Evolutionary conservation across 2,888 invertebrate species (phyloP).

Genomic region (Tridacna gigas): DNA sequence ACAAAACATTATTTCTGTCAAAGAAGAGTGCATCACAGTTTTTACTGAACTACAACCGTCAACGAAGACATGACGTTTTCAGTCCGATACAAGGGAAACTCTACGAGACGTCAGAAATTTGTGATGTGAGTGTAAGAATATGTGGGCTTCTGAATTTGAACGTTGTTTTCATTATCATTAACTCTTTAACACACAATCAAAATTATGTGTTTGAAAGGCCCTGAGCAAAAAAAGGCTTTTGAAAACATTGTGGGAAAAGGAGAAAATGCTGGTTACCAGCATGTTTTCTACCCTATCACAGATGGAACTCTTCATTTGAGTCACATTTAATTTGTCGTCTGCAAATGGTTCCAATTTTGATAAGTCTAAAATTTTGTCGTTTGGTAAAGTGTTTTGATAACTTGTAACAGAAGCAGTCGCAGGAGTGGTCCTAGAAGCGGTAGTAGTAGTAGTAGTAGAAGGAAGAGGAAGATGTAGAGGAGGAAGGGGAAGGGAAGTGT

Average conservation of each 20-base stretch:
- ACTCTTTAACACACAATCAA: background rate
- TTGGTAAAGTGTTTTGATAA: too few relatives aligned
- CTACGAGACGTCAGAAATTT: conserved; percentile 2
- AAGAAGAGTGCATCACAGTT: background rate
- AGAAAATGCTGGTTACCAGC: too few relatives aligned
- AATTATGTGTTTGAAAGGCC: too few relatives aligned
- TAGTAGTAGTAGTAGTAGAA: background rate
- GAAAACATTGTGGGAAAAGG: too few relatives aligned
- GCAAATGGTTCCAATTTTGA: too few relatives aligned
- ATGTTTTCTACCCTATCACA: too few relatives aligned
- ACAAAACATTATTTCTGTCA: background rate
- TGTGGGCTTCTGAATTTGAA: background rate
- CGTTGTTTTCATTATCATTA: background rate
- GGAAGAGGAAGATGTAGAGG: background rate
- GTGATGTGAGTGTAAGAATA: background rate
- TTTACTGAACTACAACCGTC: background rate
- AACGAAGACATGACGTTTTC: background rate
- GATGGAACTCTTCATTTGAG: too few relatives aligned
- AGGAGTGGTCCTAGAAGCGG: background rate
- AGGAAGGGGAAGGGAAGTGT: background rate
- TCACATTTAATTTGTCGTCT: too few relatives aligned
- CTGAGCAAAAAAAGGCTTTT: too few relatives aligned
- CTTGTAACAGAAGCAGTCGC: background rate
- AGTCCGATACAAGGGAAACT: background rate
- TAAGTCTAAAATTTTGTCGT: too few relatives aligned